Evolutionary conservation across 2,113 vertebrate genomes (phyloP), one percentile per base, ranked within the genome.

Genomic region (Datnioides undecimradiatus): DNA sequence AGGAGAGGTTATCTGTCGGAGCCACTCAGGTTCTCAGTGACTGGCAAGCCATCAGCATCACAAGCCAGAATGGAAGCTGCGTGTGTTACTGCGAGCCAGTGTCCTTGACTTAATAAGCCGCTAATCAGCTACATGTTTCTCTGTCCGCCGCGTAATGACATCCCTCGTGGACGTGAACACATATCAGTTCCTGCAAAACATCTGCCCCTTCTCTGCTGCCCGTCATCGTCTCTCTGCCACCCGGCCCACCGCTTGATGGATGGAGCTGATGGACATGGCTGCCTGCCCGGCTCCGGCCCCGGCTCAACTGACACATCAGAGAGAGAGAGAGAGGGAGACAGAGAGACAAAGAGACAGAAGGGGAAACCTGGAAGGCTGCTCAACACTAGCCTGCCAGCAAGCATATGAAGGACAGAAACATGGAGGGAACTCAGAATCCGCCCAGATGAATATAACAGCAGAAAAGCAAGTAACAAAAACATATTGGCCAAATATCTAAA

Each of bases 61-160:
- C 48, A 8, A 45, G 73, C 83, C 78, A 64, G 71, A 62, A 68
- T 48, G 64, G 74, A 63, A 75, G 83, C 57, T 6, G 45, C 19
- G 57, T 67, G 63, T 62, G 66, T 76, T 69, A 54, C 75, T 21
- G 54, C 1, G 29, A 87, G 82, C 76, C 84, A 55, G 80, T 88
- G 91, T 93, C 91, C 93, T 92, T 92, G 89, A 91, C 91, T 90
- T 87, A 90, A 92, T 90, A 89, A 92, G 84, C 85, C 11, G 25
- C 90, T 93, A 92, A 94, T 91, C 90, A 92, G 89, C 86, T 68
- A 76, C 88, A 86, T 84, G 82, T 90, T 91, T 87, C 68, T 85
- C 82, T 82, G 85, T 92, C 87, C 57, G 43, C 82, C 54, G 1
- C 69, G 38, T 92, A 91, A 92, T 88, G 88, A 88, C 87, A 87